A percentile compares a stretch with the other conserved stretches of the same genome.
These are phyloP conservation scores for Cyphotilapia sp. DNA, from an alignment of 2,113 vertebrate species.

Conservation along the genomic window DNA sequence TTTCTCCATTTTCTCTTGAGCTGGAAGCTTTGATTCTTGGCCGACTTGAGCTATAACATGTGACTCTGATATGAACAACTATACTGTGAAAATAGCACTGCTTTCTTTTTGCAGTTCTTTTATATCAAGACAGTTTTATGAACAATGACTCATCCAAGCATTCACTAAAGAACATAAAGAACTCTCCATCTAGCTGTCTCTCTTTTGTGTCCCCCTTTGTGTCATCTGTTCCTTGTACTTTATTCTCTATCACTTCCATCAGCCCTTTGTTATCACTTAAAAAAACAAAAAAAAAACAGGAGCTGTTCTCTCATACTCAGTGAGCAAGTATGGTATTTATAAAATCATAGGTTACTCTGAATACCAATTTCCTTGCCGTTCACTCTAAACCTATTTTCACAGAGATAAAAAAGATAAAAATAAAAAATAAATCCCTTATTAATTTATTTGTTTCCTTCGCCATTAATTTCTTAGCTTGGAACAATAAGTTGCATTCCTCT, in stretches of 20 bases:
- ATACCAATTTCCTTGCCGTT: neutral
- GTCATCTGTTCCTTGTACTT: neutral
- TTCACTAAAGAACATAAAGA: slow-evolving; percentile 15
- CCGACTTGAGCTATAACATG: neutral
- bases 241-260: slow-evolving; percentile 28
- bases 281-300: neutral
- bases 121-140: slow-evolving; percentile 20
- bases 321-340: neutral
- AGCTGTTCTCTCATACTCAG: neutral
- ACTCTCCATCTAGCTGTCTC: neutral
- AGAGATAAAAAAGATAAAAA: neutral
- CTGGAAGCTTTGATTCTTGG: neutral
- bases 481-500: neutral
- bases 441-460: neutral
- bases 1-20: neutral
- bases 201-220: slow-evolving; percentile 6
- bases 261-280: slow-evolving; percentile 1
- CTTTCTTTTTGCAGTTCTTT: neutral
- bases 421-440: neutral
- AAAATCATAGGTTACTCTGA: neutral
- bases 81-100: neutral
- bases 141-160: slow-evolving; percentile 17
- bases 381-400: neutral
- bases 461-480: neutral
- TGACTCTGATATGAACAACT: neutral